Evolutionary conservation across 2,797 vertebrate species (phyloP).

Genomic region (Smutsia gigantea): DNA sequence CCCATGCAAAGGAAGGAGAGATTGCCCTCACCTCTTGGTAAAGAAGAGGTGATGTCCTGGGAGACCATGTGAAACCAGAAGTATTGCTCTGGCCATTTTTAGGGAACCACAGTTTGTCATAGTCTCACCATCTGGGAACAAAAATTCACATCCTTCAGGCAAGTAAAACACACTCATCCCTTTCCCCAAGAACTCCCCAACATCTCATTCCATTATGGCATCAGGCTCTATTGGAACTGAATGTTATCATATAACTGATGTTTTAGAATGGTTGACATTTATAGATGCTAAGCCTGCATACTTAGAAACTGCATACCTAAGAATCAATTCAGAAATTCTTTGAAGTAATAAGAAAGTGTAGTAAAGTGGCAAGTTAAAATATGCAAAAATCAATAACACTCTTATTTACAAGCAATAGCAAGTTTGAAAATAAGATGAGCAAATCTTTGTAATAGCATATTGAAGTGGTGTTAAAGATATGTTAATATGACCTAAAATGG

Average conservation of each 20-base stretch:
- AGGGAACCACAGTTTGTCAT: neutral
- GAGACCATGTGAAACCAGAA: neutral
- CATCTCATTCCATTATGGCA: neutral
- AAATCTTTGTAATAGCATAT: neutral
- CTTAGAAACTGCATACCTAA: neutral
- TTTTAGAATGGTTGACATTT: neutral
- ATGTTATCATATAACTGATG: neutral
- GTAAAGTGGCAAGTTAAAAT: neutral
- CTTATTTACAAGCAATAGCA: neutral
- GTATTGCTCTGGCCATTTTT: neutral
- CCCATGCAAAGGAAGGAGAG: accelerated
- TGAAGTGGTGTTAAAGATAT: neutral
- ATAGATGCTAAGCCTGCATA: neutral
- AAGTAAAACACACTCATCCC: neutral
- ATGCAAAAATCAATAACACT: neutral
- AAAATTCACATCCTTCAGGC: neutral
- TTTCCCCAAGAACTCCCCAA: neutral
- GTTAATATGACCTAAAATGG: neutral
- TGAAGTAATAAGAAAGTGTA: neutral
- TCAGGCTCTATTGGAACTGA: neutral
- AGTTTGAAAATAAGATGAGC: neutral
- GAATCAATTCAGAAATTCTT: neutral
- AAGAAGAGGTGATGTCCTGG: neutral
- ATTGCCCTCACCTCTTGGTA: neutral
- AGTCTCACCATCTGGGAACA: neutral